A percentile compares a stretch with the other conserved stretches of the same genome.
phyloP scores from a whole-genome alignment of 2,797 vertebrate species.

The Choloepus didactylus region DNA sequence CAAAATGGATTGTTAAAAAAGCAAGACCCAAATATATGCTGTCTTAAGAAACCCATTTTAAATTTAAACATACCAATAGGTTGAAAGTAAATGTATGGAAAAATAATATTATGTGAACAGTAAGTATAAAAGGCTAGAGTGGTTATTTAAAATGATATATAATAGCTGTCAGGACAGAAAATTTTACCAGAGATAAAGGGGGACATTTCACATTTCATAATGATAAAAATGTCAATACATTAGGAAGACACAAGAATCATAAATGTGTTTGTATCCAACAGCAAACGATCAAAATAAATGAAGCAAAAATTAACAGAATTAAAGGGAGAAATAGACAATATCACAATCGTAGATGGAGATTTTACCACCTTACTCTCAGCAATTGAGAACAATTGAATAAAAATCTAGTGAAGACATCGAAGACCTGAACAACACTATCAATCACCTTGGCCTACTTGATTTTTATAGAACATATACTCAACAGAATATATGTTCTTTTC shows the following conservation, averaged over 20 bases:
- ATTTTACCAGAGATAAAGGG: no score
- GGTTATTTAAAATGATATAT: no score
- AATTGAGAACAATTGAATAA: background rate
- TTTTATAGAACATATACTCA: no score
- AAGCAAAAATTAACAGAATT: background rate
- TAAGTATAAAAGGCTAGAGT: background rate
- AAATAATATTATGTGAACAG: background rate
- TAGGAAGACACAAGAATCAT: background rate
- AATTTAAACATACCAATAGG: background rate
- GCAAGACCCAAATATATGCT: background rate
- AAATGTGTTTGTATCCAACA: background rate
- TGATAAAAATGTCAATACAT: background rate
- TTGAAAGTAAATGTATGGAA: background rate
- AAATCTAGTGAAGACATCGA: background rate
- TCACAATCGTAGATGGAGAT: background rate
- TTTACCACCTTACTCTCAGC: background rate
- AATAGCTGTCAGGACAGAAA: no score
- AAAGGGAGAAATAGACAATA: background rate
- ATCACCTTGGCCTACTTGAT: no score
- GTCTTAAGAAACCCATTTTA: background rate
- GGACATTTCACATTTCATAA: background rate
- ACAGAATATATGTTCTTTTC: no score
- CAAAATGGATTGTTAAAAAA: background rate
- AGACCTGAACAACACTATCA: background rate
- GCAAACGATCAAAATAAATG: background rate